Evolutionary conservation across 2,888 invertebrate genomes (phyloP), one percentile per base, ranked within the genome.

Genomic region (Tipula unca): DNA sequence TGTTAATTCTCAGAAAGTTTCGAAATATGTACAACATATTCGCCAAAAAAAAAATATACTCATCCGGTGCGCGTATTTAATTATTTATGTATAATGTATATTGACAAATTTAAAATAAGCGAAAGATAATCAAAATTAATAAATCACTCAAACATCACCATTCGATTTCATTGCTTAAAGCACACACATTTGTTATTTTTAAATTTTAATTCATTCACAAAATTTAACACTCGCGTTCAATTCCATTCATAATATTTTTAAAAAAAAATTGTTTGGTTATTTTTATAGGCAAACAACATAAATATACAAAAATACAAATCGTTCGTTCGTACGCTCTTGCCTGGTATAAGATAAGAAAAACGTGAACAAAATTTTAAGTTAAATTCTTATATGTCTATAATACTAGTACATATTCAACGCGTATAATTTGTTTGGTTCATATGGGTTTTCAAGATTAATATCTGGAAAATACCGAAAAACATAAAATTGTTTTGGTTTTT

Each of bases 171-270:
- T 3, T 42, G 0, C 42, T 42, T 42, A 42, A 42, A 42, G 42
- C 42, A 42, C 42, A 35, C 35, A 35, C 35, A 35, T 6, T 35
- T 6, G 39, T 48, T 20, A 17, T 48, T n/a, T n/a, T n/a, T n/a
- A 48, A 17, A 6, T 69, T 69, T 69, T 69, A 69, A 69, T 69
- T 25, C 69, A 69, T 69, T 69, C 69, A 69, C 25, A 25, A 69
- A 69, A 69, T 69, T 69, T 69, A 69, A 69, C 69, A 69, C 69
- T 69, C 69, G 69, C 69, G 69, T 69, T 25, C 69, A 69, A 69
- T 69, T 69, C 69, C 69, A 25, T 69, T 69, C 25, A 25, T 69
- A 69, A 69, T 25, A 20, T 54, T 20, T 6, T 17, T 20, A 17
- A 14, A 14, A 13, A 42, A 17, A 17, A 17, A 17, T 17, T 17